A percentile compares a stretch with the other conserved stretches of the same genome.
phyloP scores from a whole-genome alignment of 2,797 vertebrate species.

The Leuciscus waleckii region DNA sequence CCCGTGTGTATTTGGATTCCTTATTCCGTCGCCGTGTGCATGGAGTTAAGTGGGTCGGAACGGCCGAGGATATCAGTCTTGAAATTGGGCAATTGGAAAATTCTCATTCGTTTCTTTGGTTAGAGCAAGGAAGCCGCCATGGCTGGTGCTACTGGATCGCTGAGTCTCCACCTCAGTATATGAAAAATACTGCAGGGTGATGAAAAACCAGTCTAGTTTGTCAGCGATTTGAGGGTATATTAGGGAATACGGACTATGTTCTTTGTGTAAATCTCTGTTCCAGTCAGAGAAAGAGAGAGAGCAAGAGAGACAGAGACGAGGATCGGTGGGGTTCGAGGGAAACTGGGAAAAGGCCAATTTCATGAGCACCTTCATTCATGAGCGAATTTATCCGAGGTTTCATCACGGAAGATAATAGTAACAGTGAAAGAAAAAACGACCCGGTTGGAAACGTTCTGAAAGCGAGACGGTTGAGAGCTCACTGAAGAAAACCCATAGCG shows the following conservation, averaged over 20 bases:
- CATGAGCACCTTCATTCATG: slow-evolving; percentile 74
- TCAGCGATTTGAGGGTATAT: slow-evolving; percentile 29
- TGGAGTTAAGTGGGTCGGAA: slow-evolving; percentile 56
- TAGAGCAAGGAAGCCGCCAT: slow-evolving; percentile 86
- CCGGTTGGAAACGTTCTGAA: slow-evolving; percentile 72
- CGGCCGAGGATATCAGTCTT: slow-evolving; percentile 57
- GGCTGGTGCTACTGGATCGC: slow-evolving; percentile 78
- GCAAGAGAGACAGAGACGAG: background rate
- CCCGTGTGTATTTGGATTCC: background rate
- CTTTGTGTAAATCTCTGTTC: slow-evolving; percentile 37
- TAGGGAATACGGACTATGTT: slow-evolving; percentile 4
- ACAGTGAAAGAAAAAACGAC: slow-evolving; percentile 55
- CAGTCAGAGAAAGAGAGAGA: background rate
- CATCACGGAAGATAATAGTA: slow-evolving; percentile 59
- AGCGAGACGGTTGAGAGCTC: slow-evolving; percentile 60
- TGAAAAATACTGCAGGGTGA: slow-evolving; percentile 73
- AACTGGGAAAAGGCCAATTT: slow-evolving; percentile 77
- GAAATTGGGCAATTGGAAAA: slow-evolving; percentile 70
- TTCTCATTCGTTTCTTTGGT: slow-evolving; percentile 77
- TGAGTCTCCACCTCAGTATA: slow-evolving; percentile 82
- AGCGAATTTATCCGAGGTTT: slow-evolving; percentile 73
- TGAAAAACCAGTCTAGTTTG: slow-evolving; percentile 59
- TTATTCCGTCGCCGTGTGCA: slow-evolving; percentile 42
- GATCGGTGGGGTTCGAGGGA: slow-evolving; percentile 57
- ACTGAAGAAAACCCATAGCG: slow-evolving; percentile 59